Evolutionary conservation across 1,140 invertebrate genomes (phyloP).

Genomic region (Neodiprion lecontei): DNA sequence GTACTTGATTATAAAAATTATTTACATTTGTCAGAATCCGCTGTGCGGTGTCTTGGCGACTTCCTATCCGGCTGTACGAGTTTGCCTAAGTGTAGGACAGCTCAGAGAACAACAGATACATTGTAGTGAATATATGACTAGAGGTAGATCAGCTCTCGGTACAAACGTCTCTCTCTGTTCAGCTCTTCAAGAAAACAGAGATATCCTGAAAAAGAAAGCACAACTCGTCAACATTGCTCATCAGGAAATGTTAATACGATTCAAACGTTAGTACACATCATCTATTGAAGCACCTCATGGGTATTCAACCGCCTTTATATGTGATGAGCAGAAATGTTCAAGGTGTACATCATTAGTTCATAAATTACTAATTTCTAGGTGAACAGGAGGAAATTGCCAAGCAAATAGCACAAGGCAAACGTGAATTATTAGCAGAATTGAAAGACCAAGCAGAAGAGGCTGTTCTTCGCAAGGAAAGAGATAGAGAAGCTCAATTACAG

Average conservation of each 20-base stretch:
- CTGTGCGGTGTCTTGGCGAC: constrained; percentile 62
- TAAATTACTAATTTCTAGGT: constrained; percentile 43
- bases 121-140: constrained; percentile 58
- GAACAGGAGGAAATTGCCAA: constrained; percentile 41
- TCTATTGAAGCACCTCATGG: too few species aligned
- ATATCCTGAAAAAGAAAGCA: constrained; percentile 40
- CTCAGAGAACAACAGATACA: constrained; percentile 61
- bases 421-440: constrained; percentile 44
- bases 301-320: too few species aligned
- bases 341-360: neutral
- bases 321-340: too few species aligned
- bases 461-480: constrained; percentile 54
- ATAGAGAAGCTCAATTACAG: constrained; percentile 55
- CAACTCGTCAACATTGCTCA: constrained; percentile 47
- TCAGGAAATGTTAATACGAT: constrained; percentile 41
- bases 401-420: constrained; percentile 56
- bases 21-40: constrained; percentile 58
- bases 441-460: constrained; percentile 61
- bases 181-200: constrained; percentile 46
- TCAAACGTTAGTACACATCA: constrained; percentile 37
- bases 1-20: neutral
- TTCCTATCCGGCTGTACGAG: constrained; percentile 62
- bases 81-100: constrained; percentile 64
- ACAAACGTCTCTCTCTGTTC: constrained; percentile 42
- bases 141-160: constrained; percentile 43